These are phyloP conservation scores for Ochotona princeps DNA, from an alignment of 2,113 vertebrate species.

Conservation along the genomic window DNA sequence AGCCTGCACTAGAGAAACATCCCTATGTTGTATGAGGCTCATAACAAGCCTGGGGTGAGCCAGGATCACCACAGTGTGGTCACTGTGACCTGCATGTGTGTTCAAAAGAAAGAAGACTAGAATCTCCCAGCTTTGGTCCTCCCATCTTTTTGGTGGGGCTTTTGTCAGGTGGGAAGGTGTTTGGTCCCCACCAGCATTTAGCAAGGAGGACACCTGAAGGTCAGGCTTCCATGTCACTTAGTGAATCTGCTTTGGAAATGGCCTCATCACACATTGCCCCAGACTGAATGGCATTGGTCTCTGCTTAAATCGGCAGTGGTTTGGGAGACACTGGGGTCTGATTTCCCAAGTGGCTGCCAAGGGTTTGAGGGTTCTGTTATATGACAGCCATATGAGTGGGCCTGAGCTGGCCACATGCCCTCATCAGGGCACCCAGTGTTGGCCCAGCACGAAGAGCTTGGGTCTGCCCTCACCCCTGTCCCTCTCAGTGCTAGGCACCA, in stretches of 20 bases:
- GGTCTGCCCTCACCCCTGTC: rapidly evolving
- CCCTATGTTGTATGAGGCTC: rapidly evolving
- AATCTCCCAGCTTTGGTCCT: neutral
- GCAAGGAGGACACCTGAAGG: neutral
- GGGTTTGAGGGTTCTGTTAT: neutral
- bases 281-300: neutral
- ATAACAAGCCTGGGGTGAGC: neutral
- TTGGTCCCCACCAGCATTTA: neutral
- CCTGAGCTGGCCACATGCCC: rapidly evolving
- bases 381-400: neutral
- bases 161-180: neutral
- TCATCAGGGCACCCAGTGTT: rapidly evolving
- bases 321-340: neutral
- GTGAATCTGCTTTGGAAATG: neutral
- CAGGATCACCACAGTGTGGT: rapidly evolving
- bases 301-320: neutral
- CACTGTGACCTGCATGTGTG: rapidly evolving
- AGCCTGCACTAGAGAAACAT: neutral
- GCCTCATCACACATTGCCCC: neutral
- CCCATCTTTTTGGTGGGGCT: neutral
- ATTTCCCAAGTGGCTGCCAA: neutral
- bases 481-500: neutral
- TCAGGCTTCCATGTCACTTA: neutral
- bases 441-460: rapidly evolving
- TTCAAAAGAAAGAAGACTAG: neutral